Evolutionary conservation across 2,113 vertebrate genomes (phyloP).

Genomic region (Phoxinus phoxinus): DNA sequence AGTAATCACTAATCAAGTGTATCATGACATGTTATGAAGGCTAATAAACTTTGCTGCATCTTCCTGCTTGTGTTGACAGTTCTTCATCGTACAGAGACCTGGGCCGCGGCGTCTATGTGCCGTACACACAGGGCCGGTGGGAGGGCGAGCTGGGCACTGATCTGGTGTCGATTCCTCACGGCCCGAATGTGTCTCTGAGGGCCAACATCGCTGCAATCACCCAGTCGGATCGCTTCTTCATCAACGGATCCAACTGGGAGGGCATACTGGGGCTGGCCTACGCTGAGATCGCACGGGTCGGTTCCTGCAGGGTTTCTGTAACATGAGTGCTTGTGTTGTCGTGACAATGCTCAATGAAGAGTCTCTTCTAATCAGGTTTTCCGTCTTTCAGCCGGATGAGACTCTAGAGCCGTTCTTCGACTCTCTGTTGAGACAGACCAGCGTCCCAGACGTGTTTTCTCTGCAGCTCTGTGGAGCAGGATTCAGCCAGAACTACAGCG

Average conservation of each 20-base stretch:
- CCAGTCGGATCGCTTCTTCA: constrained; percentile 96
- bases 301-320: neutral
- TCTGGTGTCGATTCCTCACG: constrained; percentile 91
- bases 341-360: neutral
- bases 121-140: constrained; percentile 98
- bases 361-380: neutral
- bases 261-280: constrained; percentile 97
- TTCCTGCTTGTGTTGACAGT: constrained; percentile 68
- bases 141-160: constrained; percentile 96
- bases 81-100: constrained; percentile 92
- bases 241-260: constrained; percentile 99
- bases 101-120: constrained; percentile 91
- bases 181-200: constrained; percentile 90
- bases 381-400: constrained; percentile 84
- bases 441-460: constrained; percentile 92
- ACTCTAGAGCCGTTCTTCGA: constrained; percentile 96
- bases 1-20: fast-evolving
- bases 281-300: constrained; percentile 92
- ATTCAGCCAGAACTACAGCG: constrained; percentile 87
- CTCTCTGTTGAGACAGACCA: constrained; percentile 92
- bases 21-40: neutral
- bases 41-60: neutral
- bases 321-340: neutral
- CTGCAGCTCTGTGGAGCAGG: constrained; percentile 94
- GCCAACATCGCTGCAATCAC: constrained; percentile 98